Evolutionary conservation across 2,888 invertebrate genomes (phyloP).

Genomic region (Calameuta idolon): DNA sequence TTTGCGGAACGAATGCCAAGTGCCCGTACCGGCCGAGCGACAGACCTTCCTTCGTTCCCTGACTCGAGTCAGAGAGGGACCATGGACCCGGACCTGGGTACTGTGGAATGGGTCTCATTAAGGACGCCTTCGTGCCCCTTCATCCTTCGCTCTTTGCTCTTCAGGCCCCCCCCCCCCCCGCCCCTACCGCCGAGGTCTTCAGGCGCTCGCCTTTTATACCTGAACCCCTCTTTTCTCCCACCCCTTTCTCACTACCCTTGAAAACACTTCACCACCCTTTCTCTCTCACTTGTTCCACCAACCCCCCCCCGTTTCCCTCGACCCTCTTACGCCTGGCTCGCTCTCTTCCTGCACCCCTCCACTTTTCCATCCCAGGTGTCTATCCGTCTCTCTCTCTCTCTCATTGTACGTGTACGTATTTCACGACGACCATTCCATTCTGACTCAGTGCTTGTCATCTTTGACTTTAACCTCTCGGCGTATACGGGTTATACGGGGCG

Average conservation of each 20-base stretch:
- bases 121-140: conserved; percentile 55
- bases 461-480: conserved; percentile 34
- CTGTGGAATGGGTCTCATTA: conserved; percentile 57
- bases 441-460: conserved; percentile 34
- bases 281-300: conserved; percentile 22
- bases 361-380: conserved; percentile 17
- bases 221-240: conserved; percentile 33
- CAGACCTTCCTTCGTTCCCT: conserved; percentile 22
- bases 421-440: conserved; percentile 41
- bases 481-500: not conserved
- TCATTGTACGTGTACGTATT: conserved; percentile 12
- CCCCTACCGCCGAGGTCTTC: conserved; percentile 20
- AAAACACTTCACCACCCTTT: conserved; percentile 10
- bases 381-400: conserved; percentile 23
- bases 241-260: conserved; percentile 1
- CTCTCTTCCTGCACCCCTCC: conserved; percentile 12
- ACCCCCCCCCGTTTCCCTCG: conserved; percentile 15
- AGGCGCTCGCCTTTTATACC: conserved; percentile 49
- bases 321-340: conserved; percentile 8
- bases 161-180: too few relatives aligned
- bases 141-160: conserved; percentile 46
- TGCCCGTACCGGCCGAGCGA: conserved; percentile 11
- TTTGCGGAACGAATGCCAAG: conserved; percentile 16
- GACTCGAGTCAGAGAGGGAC: conserved; percentile 12
- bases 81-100: conserved; percentile 10